Conservation (phyloP, 2,888 invertebrate species). For the Copidosoma aretas region DNA sequence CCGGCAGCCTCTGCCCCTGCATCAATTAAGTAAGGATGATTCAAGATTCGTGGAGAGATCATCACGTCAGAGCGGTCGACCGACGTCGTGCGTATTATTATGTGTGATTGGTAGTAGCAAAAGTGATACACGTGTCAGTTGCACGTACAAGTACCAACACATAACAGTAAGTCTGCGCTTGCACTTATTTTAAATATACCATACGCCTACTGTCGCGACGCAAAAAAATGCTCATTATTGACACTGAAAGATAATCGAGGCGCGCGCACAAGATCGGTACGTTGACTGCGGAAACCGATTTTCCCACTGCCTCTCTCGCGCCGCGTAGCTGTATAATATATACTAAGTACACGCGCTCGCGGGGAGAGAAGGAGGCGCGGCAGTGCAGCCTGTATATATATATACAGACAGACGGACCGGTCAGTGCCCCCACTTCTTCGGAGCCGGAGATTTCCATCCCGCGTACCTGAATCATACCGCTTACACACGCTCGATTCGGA, state of each 20-base stretch:
- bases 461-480: conserved; percentile 38
- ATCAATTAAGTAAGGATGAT: too few relatives aligned
- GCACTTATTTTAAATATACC: too few relatives aligned
- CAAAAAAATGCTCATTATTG: background rate
- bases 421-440: conserved; percentile 52
- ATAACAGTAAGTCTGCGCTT: too few relatives aligned
- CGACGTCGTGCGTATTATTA: too few relatives aligned
- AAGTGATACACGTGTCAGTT: too few relatives aligned
- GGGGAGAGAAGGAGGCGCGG: conserved; percentile 48
- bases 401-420: conserved; percentile 46
- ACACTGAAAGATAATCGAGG: background rate
- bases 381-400: conserved; percentile 19
- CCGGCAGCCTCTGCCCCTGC: too few relatives aligned
- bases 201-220: too few relatives aligned
- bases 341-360: conserved; percentile 46
- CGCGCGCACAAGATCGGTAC: background rate
- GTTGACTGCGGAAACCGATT: conserved; percentile 6
- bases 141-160: too few relatives aligned
- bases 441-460: conserved; percentile 46
- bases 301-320: conserved; percentile 12
- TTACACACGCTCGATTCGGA: conserved; percentile 25
- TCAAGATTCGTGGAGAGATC: too few relatives aligned
- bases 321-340: too few relatives aligned
- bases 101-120: too few relatives aligned
- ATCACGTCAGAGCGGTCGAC: too few relatives aligned